Evolutionary conservation across 1,140 invertebrate genomes (phyloP).

Genomic region (Caligus rogercresseyi): DNA sequence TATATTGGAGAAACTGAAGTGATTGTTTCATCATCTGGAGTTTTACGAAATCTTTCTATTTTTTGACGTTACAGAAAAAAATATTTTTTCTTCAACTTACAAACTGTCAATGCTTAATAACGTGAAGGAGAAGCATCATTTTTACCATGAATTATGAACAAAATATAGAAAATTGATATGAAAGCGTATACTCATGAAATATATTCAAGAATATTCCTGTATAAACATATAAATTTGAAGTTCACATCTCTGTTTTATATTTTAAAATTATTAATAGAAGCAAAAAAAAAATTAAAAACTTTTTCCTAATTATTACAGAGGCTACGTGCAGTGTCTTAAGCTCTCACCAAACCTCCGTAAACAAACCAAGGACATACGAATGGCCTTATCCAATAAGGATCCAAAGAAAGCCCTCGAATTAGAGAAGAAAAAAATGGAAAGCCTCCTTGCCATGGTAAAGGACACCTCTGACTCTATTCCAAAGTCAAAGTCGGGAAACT

Average conservation of each 20-base stretch:
- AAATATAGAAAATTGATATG: no score
- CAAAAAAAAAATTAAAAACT: not conserved
- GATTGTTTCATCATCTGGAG: no score
- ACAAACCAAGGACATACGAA: slow-evolving; percentile 16
- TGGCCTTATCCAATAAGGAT: slow-evolving; percentile 10
- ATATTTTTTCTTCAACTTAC: no score
- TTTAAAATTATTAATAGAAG: not conserved
- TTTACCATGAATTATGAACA: no score
- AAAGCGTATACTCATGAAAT: not conserved
- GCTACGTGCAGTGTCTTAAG: slow-evolving; percentile 12
- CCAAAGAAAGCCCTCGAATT: slow-evolving; percentile 17
- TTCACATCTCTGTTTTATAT: not conserved
- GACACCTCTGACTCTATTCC: not conserved
- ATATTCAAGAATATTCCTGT: not conserved
- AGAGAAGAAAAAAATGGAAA: slow-evolving; percentile 18
- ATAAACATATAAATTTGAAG: not conserved
- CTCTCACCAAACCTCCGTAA: slow-evolving; percentile 14
- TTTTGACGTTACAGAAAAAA: no score
- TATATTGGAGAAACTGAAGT: no score
- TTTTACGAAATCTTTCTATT: no score
- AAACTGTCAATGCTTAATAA: no score
- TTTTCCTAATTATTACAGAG: slow-evolving; percentile 3
- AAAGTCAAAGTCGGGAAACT: slow-evolving; percentile 1
- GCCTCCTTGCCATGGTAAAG: slow-evolving; percentile 15
- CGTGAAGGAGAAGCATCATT: no score